phyloP scores from a whole-genome alignment of 2,113 vertebrate species.

The Benitochromis conjunctus region DNA sequence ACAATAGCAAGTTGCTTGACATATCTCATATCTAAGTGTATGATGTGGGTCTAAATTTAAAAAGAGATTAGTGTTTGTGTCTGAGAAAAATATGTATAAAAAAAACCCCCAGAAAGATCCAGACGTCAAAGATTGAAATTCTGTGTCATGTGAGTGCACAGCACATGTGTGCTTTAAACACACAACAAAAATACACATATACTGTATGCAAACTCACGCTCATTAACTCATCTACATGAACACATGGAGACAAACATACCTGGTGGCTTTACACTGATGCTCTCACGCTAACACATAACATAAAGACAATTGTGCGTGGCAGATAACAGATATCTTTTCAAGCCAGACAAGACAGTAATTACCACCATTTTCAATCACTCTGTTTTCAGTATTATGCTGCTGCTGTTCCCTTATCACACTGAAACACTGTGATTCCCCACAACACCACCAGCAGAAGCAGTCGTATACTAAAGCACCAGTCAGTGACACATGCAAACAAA shows the following conservation, averaged over 20 bases:
- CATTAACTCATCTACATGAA: not conserved
- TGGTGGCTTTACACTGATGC: not conserved
- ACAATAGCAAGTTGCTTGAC: not conserved
- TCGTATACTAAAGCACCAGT: not conserved
- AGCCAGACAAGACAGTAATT: conserved; percentile 26
- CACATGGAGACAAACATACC: not conserved
- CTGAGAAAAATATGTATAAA: not conserved
- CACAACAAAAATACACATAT: not conserved
- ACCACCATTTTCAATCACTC: conserved; percentile 32
- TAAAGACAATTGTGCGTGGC: not conserved
- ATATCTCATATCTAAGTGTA: not conserved
- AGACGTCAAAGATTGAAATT: not conserved
- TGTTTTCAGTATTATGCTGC: conserved; percentile 26
- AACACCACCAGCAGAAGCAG: not conserved
- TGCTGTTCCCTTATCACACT: conserved; percentile 21
- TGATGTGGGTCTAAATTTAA: not conserved
- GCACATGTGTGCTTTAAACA: not conserved
- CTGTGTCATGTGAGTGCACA: not conserved
- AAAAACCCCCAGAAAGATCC: not conserved
- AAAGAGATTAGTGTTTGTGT: not conserved
- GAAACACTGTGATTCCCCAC: conserved; percentile 40
- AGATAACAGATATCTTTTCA: conserved; percentile 16
- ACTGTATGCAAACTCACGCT: not conserved
- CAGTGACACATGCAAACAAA: not conserved
- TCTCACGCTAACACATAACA: not conserved